Conservation (phyloP, 1,140 invertebrate species). For the Chelonus insularis region DNA sequence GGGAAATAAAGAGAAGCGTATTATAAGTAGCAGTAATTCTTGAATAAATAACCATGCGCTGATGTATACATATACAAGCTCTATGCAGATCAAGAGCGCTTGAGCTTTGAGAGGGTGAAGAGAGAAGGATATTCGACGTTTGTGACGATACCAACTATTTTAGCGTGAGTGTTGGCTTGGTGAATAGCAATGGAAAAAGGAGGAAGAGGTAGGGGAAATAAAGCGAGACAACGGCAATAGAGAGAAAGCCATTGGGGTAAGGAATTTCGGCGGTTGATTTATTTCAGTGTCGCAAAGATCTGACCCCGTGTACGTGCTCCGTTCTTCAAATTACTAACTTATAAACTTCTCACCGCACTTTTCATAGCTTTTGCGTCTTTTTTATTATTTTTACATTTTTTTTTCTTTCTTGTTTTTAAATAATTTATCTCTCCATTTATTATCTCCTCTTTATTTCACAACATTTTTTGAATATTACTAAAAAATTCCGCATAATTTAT, state of each 20-base stretch:
- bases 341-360: conserved; percentile 51
- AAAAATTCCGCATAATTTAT: no score
- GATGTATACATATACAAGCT: background rate
- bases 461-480: no score
- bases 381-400: background rate
- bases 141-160: background rate
- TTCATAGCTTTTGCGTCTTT: conserved; percentile 21
- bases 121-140: background rate
- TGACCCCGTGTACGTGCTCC: conserved; percentile 56
- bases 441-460: no score
- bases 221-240: background rate
- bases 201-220: conserved; percentile 30
- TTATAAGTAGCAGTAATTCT: conserved; percentile 61
- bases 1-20: conserved; percentile 60
- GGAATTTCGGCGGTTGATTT: conserved; percentile 56
- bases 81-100: conserved; percentile 31
- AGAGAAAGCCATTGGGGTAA: conserved; percentile 3
- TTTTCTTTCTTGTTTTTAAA: background rate
- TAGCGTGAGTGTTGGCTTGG: conserved; percentile 3
- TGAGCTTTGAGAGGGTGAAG: conserved; percentile 18
- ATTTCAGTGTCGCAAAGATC: conserved; percentile 59
- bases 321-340: conserved; percentile 61
- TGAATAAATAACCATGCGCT: conserved; percentile 56
- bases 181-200: conserved; percentile 16
- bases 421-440: no score